Conservation (phyloP, 2,888 invertebrate species). For the Pseudococcus longispinus region DNA sequence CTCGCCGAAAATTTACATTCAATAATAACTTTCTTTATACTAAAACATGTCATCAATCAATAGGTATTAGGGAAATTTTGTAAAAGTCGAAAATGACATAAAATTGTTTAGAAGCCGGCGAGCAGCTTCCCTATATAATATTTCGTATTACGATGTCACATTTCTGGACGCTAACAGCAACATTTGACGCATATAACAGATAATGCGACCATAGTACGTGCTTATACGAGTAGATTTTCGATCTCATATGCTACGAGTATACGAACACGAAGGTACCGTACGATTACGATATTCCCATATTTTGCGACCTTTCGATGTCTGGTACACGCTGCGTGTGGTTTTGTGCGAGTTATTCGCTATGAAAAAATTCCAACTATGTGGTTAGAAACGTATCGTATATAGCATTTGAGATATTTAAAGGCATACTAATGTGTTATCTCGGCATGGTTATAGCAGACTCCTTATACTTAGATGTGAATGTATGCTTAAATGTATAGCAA, state of each 20-base stretch:
- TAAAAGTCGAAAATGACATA: conserved; percentile 26
- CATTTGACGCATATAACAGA: background rate
- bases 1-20: background rate
- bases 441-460: background rate
- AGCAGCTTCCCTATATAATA: background rate
- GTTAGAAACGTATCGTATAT: background rate
- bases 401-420: background rate
- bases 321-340: background rate
- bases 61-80: conserved; percentile 24
- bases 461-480: background rate
- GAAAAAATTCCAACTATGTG: background rate
- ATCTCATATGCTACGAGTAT: background rate
- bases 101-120: conserved; percentile 10
- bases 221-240: background rate
- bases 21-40: background rate
- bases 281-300: background rate
- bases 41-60: conserved; percentile 22
- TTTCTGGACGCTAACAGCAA: conserved; percentile 11
- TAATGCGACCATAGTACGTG: background rate
- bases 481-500: background rate
- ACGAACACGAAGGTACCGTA: background rate
- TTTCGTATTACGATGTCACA: background rate
- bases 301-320: conserved; percentile 21
- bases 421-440: background rate
- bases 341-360: background rate